Base-by-base conservation (phyloP, 2,113 vertebrate genomes). In the Hystrix cristata region DNA sequence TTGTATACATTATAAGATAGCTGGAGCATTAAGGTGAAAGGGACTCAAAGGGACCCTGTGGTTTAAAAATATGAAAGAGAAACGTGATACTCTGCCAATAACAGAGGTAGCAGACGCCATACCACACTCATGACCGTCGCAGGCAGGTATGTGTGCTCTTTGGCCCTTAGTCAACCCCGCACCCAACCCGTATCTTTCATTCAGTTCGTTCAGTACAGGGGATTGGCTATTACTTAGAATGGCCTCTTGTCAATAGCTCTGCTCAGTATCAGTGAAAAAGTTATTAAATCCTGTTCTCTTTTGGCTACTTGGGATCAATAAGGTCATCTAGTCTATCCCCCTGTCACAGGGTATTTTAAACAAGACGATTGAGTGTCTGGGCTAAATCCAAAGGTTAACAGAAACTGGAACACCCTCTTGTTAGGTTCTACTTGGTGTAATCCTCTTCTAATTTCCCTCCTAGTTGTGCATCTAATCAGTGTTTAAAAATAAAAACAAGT, bases 1-100 rank as follows among this genome's bases (percentile, higher is more conserved):
- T 93, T 10, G 12, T 7, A 21, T 48, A 43, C 3, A 53, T 11
- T 29, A 25, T 21, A 59, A 81, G 57, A 87, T 0, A 31, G 71
- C 59, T 16, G 23, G 38, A 31, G 16, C 38, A 13, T 62, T 69
- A 78, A 90, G 93, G 91, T 65, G 46, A 96, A 94, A 87, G 1
- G 0, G 55, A 67, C 76, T 95, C 59, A 79, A 46, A 71, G 81
- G 72, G 83, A 51, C 95, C 96, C n/a, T 31, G 53, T 74, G 2
- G 62, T 48, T 87, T 76, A 76, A 96, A 95, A 98, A 92, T 46
- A 64, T 0, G 1, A 48, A 80, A 78, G 87, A 90, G 91, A 92
- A 97, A 95, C 18, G n/a, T 65, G 94, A 88, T 86, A 27, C 62
- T 71, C 0, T 7, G 84, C 64, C 91, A 95, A 43, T 89, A 78